A percentile compares a stretch with the other conserved stretches of the same genome.
Conservation (phyloP, 2,113 vertebrate genomes). For the Rhegmatorhina hoffmannsi region DNA sequence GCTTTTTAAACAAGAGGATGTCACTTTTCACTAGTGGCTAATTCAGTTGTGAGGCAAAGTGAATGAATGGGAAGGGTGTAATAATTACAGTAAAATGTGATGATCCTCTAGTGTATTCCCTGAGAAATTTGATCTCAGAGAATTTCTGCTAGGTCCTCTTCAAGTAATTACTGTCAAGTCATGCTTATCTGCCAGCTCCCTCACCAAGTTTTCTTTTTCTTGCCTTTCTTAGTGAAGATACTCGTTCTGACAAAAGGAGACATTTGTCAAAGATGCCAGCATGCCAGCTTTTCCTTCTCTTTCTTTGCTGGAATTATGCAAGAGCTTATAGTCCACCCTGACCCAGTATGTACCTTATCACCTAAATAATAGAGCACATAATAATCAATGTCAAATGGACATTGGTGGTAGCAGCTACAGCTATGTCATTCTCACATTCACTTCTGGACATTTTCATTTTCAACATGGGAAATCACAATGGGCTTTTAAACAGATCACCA, state of each 20-base stretch:
- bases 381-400: slow-evolving; percentile 46
- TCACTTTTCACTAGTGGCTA: slow-evolving; percentile 17
- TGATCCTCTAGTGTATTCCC: slow-evolving; percentile 51
- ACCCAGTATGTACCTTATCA: slow-evolving; percentile 30
- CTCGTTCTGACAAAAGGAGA: slow-evolving; percentile 59
- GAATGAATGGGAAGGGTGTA: slow-evolving; percentile 25
- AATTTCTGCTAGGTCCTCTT: slow-evolving; percentile 54
- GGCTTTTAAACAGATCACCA: neutral
- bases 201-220: slow-evolving; percentile 17
- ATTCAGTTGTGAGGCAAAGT: slow-evolving; percentile 10
- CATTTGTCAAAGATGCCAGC: slow-evolving; percentile 60
- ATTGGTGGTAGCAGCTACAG: neutral
- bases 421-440: neutral
- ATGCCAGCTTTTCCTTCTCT: neutral
- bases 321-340: slow-evolving; percentile 8
- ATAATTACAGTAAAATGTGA: slow-evolving; percentile 52
- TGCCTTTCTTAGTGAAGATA: slow-evolving; percentile 46
- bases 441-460: slow-evolving; percentile 47
- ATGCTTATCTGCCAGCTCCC: slow-evolving; percentile 63
- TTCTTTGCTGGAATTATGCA: slow-evolving; percentile 50
- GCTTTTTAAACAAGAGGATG: slow-evolving; percentile 5
- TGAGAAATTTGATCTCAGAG: slow-evolving; percentile 53
- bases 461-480: neutral
- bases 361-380: slow-evolving; percentile 18
- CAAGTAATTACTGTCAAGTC: slow-evolving; percentile 68